Evolutionary conservation across 2,797 vertebrate species (phyloP).

Genomic region (Chaenodraco wilsoni): DNA sequence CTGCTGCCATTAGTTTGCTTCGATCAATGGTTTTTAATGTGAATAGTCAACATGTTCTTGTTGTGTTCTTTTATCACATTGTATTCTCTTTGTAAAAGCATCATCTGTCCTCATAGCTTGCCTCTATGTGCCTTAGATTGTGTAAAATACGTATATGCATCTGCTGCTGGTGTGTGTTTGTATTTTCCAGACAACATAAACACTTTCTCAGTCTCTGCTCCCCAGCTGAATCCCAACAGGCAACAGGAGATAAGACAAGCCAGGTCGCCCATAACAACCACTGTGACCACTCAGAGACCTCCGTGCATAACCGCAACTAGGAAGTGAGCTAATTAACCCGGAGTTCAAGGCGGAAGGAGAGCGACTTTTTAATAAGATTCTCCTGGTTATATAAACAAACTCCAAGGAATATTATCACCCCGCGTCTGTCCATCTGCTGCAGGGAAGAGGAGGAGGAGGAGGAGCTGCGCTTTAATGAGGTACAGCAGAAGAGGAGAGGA

Average conservation of each 20-base stretch:
- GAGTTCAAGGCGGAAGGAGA: conserved; percentile 73
- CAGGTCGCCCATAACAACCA: conserved; percentile 66
- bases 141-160: not conserved
- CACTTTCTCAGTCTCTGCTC: conserved; percentile 62
- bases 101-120: conserved; percentile 9
- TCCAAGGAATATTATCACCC: conserved; percentile 73
- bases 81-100: conserved; percentile 8
- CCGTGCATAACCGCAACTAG: conserved; percentile 67
- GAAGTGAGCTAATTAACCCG: conserved; percentile 83
- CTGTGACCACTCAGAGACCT: conserved; percentile 69
- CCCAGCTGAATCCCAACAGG: conserved; percentile 61
- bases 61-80: not conserved
- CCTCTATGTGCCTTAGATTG: conserved; percentile 12
- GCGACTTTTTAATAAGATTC: conserved; percentile 80
- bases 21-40: conserved; percentile 14
- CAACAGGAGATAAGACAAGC: conserved; percentile 68
- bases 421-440: conserved; percentile 73
- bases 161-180: conserved; percentile 18
- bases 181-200: conserved; percentile 60
- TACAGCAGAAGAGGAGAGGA: conserved; percentile 61
- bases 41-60: not conserved
- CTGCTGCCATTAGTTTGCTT: conserved; percentile 1
- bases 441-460: conserved; percentile 14
- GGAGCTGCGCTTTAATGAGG: conserved; percentile 71
- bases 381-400: conserved; percentile 79